Evolutionary conservation across 2,888 invertebrate species (phyloP).

Genomic region (Adelognathus sp.): DNA sequence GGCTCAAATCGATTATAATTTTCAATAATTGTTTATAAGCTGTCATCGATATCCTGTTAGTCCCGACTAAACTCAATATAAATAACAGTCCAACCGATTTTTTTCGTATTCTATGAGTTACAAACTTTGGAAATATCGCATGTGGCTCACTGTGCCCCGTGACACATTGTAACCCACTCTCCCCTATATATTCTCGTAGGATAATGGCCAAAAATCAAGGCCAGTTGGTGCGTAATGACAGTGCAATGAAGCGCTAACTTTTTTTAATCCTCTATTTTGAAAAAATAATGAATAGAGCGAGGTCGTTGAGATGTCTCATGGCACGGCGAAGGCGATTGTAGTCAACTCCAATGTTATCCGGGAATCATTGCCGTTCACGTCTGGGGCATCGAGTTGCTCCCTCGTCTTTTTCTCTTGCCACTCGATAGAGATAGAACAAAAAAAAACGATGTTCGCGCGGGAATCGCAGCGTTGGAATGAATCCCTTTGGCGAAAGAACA

Average conservation of each 20-base stretch:
- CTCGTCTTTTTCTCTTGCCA: background rate
- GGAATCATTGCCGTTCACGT: background rate
- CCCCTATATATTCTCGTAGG: too few species aligned
- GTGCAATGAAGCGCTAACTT: conserved; percentile 23
- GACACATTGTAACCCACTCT: too few species aligned
- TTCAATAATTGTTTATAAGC: too few species aligned
- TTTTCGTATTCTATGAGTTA: too few species aligned
- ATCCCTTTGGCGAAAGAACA: conserved; percentile 23
- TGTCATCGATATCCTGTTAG: too few species aligned
- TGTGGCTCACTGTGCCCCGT: too few species aligned
- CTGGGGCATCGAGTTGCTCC: background rate
- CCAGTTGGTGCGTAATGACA: conserved; percentile 19
- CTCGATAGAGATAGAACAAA: background rate
- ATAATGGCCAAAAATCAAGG: background rate
- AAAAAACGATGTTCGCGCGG: conserved; percentile 8
- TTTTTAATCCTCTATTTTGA: conserved; percentile 9
- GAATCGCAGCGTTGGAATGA: conserved; percentile 8
- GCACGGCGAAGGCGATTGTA: conserved; percentile 1
- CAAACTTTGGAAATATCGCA: too few species aligned
- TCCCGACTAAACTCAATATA: too few species aligned
- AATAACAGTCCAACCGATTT: too few species aligned
- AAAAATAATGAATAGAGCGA: conserved; percentile 24
- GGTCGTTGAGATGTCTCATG: background rate
- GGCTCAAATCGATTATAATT: too few species aligned
- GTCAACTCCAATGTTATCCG: too few species aligned